These are phyloP conservation scores for Oryctolagus cuniculus DNA, from an alignment of 2,113 vertebrate species.

Conservation along the genomic window DNA sequence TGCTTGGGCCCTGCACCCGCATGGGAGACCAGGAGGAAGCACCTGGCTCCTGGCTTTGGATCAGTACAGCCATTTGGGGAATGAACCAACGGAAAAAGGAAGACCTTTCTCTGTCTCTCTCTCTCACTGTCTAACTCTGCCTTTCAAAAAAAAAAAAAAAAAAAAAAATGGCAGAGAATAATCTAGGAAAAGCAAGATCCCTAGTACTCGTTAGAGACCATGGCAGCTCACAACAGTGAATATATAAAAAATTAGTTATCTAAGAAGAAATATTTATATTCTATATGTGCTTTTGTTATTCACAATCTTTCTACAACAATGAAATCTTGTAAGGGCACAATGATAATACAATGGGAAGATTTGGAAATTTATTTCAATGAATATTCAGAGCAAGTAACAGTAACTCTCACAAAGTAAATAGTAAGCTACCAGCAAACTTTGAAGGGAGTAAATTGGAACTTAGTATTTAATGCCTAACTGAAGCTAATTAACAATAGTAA, in stretches of 20 bases:
- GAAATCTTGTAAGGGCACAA: neutral
- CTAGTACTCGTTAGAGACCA: fast-evolving
- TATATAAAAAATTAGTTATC: neutral
- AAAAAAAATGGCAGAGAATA: neutral
- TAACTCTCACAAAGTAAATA: neutral
- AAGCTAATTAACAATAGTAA: neutral
- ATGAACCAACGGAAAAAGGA: too few species aligned
- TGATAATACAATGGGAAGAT: neutral
- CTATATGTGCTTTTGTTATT: neutral
- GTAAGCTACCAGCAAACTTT: neutral
- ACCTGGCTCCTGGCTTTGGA: too few species aligned
- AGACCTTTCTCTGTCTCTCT: too few species aligned
- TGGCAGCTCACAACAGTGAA: too few species aligned
- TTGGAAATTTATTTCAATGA: neutral
- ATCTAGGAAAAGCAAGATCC: neutral
- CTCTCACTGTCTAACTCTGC: too few species aligned
- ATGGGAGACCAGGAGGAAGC: too few species aligned
- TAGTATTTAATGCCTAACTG: neutral
- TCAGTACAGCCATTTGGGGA: too few species aligned
- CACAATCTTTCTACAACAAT: neutral
- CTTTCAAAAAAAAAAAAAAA: too few species aligned
- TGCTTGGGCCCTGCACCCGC: too few species aligned
- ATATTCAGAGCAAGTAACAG: neutral
- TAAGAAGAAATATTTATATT: neutral
- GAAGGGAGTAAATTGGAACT: neutral